Percentiles rank a stretch among this genome's conserved stretches.
Evolutionary conservation across 92 coral and sea anemone genomes (phyloP).

Genomic region (Phenganax subtilis): DNA sequence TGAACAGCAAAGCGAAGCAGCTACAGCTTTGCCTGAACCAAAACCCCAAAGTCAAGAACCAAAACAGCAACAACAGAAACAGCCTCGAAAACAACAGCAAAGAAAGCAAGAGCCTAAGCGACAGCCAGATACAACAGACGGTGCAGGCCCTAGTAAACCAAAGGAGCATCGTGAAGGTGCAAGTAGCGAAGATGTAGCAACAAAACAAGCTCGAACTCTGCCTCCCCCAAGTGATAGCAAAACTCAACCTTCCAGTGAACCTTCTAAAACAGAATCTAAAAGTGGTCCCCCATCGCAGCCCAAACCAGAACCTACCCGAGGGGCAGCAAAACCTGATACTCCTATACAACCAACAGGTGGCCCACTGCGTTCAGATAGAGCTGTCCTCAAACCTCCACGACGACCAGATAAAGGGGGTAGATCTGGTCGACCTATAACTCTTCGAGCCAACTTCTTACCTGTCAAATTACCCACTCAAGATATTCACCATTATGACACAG

Average conservation of each 20-base stretch:
- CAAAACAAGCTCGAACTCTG: background rate
- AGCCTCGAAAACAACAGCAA: background rate
- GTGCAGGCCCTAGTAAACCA: constrained; percentile 15
- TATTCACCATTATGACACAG: constrained; percentile 72
- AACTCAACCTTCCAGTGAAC: constrained; percentile 11
- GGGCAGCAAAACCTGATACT: constrained; percentile 1
- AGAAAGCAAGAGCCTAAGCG: background rate
- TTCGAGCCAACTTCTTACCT: constrained; percentile 66
- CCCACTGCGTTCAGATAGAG: constrained; percentile 13
- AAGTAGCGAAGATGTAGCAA: background rate
- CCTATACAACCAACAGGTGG: background rate
- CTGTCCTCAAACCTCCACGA: constrained; percentile 51
- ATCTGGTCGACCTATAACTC: constrained; percentile 56
- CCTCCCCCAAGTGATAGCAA: background rate
- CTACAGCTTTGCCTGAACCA: background rate
- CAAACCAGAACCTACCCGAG: constrained; percentile 1
- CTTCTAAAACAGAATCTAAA: background rate
- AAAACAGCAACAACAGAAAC: background rate
- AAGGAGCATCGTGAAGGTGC: background rate
- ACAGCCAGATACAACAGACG: background rate
- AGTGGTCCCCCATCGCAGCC: background rate
- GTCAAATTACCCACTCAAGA: constrained; percentile 47
- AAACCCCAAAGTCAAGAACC: background rate
- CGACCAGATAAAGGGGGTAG: constrained; percentile 66
- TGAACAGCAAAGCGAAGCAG: constrained; percentile 19